phyloP scores from a whole-genome alignment of 2,797 vertebrate genomes.

The Mycteria americana region DNA sequence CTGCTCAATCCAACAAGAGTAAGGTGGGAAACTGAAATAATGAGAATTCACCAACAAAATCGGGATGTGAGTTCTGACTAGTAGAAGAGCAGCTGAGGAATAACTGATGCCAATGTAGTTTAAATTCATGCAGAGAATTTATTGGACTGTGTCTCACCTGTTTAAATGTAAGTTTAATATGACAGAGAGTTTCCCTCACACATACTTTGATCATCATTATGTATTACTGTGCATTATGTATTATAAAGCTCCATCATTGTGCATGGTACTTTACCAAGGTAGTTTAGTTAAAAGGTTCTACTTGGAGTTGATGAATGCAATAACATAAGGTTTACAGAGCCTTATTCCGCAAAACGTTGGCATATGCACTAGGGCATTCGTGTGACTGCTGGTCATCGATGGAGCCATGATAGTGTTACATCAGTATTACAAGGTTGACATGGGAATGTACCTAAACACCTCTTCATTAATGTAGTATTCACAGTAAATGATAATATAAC shows the following conservation, averaged over 20 bases:
- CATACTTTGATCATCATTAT: not conserved
- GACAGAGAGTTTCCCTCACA: not conserved
- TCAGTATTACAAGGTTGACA: not conserved
- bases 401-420: not conserved
- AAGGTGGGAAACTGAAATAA: not conserved
- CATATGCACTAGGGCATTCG: fast-evolving
- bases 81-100: not conserved
- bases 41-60: slow-evolving; percentile 3
- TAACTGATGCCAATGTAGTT: not conserved
- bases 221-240: not conserved
- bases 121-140: not conserved
- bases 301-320: not conserved
- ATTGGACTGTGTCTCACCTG: not conserved
- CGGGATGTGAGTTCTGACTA: not conserved
- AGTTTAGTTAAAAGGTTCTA: not conserved
- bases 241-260: not conserved
- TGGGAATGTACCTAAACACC: not conserved
- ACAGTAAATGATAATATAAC: not conserved
- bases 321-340: not conserved
- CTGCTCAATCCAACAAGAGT: not conserved
- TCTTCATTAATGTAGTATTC: not conserved
- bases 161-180: not conserved
- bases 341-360: not conserved
- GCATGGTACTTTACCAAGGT: not conserved
- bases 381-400: not conserved